A percentile compares a stretch with the other conserved stretches of the same genome.
Conservation (phyloP, 2,113 vertebrate genomes). For the Malurus alboscapulatus region DNA sequence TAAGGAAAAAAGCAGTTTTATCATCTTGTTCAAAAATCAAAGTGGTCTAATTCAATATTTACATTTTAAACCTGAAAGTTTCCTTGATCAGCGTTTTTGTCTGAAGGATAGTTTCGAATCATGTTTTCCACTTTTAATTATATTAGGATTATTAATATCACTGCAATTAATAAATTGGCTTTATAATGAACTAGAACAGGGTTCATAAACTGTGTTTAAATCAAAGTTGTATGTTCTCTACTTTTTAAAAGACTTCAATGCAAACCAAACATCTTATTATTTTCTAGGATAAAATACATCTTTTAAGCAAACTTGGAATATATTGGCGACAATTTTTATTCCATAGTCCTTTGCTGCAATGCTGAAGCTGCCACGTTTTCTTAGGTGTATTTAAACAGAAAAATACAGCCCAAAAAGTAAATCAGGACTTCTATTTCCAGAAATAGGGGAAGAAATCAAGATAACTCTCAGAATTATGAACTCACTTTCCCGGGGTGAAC, state of each 20-base stretch:
- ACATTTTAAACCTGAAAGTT: conserved; percentile 42
- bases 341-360: neutral
- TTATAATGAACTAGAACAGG: conserved; percentile 53
- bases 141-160: conserved; percentile 68
- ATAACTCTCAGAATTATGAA: neutral
- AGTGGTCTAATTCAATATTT: neutral
- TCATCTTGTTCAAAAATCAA: conserved; percentile 27
- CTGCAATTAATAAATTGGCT: conserved; percentile 46
- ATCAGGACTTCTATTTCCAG: neutral
- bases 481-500: neutral
- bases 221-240: neutral
- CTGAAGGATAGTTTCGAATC: conserved; percentile 50
- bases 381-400: neutral
- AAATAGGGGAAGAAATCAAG: neutral
- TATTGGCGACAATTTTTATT: neutral
- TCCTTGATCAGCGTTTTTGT: conserved; percentile 15
- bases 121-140: conserved; percentile 52
- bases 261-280: neutral
- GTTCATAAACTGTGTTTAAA: conserved; percentile 72
- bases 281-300: neutral
- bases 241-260: neutral
- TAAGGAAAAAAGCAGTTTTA: conserved; percentile 56
- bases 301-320: neutral
- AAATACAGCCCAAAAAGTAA: neutral
- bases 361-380: neutral